Base-by-base conservation (phyloP, 2,888 invertebrate species). In the Anoncus sp. region DNA sequence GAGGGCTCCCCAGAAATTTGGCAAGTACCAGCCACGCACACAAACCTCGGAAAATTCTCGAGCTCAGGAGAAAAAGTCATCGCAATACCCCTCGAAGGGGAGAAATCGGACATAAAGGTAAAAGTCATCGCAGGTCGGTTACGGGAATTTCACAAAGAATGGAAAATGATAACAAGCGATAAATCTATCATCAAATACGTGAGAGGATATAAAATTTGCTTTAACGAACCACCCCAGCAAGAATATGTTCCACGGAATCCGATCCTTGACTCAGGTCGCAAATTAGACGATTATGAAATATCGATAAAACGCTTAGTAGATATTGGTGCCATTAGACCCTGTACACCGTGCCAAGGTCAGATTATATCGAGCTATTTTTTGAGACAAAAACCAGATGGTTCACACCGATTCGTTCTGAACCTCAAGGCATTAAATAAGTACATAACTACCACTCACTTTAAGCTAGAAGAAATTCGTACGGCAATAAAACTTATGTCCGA, bases 341-440 rank as follows among this genome's bases (percentile, higher is more conserved):
- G 60, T 71, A 75, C 63, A 35, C 74, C 3, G 12, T 74, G n/a
- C 62, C 24, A 16, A 77, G 71, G 49, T n/a, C 35, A 66, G 18
- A 16, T 45, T 18, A 16, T 45, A 18, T 45, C 45, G 45, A 45
- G 9, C 18, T 62, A 40, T 18, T 47, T 62, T 45, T 24, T 62
- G 4, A 18, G 14, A 24, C 62, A 43, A 27, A 62, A 62, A 18
- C 43, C 62, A n/a, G 27, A 62, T 45, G 62, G 62, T 14, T n/a
- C 16, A 0, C 16, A 62, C 24, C 24, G 62, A 18, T 62, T 65
- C 10, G n/a, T 40, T 18, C 22, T 66, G 3, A 43, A 55, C 16
- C 35, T 65, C 20, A 65, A 65, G 12, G 6, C 38, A 65, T 40
- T 65, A 16, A 65, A 51, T 53, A 12, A 53, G 24, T 66, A 24